Evolutionary conservation across 1,140 invertebrate species (phyloP), one percentile per base, ranked within the genome.

Genomic region (Euborellia annulipes): DNA sequence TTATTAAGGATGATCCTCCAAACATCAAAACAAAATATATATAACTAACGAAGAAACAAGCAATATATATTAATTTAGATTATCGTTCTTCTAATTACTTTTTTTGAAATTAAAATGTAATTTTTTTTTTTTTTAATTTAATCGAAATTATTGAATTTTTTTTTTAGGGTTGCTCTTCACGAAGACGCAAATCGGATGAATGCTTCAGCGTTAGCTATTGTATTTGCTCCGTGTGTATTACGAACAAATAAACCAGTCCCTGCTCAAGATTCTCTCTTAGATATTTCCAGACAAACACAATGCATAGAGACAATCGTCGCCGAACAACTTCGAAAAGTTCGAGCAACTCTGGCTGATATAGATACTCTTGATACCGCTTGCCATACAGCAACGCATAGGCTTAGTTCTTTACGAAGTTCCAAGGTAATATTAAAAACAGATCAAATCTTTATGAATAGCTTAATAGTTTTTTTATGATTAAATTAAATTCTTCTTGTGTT

Each of bases 141-240:
- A 23, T 30, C 6, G 3, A 39, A 43, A 8, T 8, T 39, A 21
- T 6, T 20, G 3, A 13, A 3, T 17, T 40, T 16, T 17, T 21
- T 23, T 44, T 39, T 45, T 43, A 73, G 75, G 50, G 85, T 94
- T 1, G 86, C 87, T 0, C 65, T 82, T 14, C 78, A 88, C 54
- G 89, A 94, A 65, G 72, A 85, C 23, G 79, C 80, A 46, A 96
- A 95, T 64, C 76, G 86, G 47, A 97, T 97, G 92, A 86, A 80
- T 50, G 72, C 86, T 0, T 85, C 85, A 54, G 85, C 87, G 34
- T 64, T 97, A 43, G 87, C 92, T 14, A 92, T 95, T 52, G 87
- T 96, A 37, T 95, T 95, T 67, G 89, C 90, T 9, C 92, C 92
- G 6, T 94, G 89, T 63, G 84, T 96, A 42, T 66, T 96, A 45